Base-by-base conservation (phyloP, 2,888 invertebrate species). In the Latrodectus elegans region DNA sequence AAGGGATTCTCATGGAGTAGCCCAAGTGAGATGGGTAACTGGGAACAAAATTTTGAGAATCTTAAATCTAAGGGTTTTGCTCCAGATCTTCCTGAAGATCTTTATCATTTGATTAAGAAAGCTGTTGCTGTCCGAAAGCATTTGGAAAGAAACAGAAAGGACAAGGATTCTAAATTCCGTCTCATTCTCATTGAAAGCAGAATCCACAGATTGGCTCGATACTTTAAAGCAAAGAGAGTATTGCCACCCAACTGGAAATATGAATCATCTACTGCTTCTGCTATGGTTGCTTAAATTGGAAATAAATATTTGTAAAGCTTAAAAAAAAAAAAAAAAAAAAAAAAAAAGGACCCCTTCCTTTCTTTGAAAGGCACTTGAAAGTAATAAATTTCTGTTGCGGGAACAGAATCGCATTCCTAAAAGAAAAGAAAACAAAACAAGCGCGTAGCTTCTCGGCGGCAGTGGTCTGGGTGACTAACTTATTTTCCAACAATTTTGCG, bases 71-170 rank as follows among this genome's bases (percentile, higher is more conserved):
- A 99, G 94, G 99, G 99, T 84, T 94, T 99, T 85, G 98, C 99
- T 86, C 98, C 99, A 11, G 97, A 97, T 92, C 95, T 99, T 93
- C 99, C 99, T 0, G 99, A 99, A 93, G 99, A 99, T 93, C 94
- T 99, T 55, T 99, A 99, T 93, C 97, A 98, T 93, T 94, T 99
- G 92, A 99, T 99, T 94, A 99, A 99, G 94, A 99, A 99, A 92
- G 99, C 99, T 88, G 99, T 99, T 8, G 97, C 98, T 90, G 99
- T 99, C 93, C 96, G 99, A 91, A 99, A 99, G 93, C 99, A 99
- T 93, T 95, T 99, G 94, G 99, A 99, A 93, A 95, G 98, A 90
- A 99, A 97, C 93, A 92, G 94, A 90, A 94, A 97, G 93, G 99
- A 99, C 93, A 98, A 96, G 93, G 99, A 99, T 94, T 96, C 97